Percentiles rank a stretch among this genome's conserved stretches.
Evolutionary conservation across 2,888 invertebrate species (phyloP).

Genomic region (Bugulina stolonifera): DNA sequence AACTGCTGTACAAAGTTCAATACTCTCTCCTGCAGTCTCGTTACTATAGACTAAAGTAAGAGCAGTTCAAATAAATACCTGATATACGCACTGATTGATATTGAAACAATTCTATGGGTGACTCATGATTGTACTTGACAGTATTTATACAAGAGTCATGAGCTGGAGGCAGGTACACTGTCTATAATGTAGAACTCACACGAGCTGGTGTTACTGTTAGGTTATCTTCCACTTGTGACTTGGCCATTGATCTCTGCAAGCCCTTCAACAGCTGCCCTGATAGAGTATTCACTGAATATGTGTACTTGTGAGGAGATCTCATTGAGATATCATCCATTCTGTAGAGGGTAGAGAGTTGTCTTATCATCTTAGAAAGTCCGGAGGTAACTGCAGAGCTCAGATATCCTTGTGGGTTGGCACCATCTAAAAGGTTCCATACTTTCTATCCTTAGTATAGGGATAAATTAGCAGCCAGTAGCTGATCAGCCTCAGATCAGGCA

Average conservation of each 20-base stretch:
- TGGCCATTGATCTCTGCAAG: neutral
- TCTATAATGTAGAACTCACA: neutral
- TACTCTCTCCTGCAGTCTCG: neutral
- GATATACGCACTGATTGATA: too few species aligned
- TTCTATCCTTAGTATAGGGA: too few species aligned
- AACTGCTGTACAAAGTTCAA: conserved; percentile 16
- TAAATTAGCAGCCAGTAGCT: too few species aligned
- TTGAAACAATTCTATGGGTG: too few species aligned
- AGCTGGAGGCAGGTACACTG: too few species aligned
- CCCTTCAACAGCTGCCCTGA: neutral
- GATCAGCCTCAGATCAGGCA: too few species aligned
- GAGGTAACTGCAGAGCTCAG: neutral
- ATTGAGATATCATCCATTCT: neutral
- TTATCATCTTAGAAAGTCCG: neutral
- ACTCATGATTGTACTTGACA: too few species aligned
- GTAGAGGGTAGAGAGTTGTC: conserved; percentile 20
- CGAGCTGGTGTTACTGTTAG: neutral
- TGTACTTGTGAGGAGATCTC: neutral
- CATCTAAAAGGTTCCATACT: too few species aligned
- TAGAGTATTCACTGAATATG: neutral
- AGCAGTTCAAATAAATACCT: too few species aligned
- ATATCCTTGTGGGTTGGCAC: neutral
- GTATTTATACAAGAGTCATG: too few species aligned
- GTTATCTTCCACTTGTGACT: neutral
- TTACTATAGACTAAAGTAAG: neutral